phyloP scores from a whole-genome alignment of 2,888 invertebrate genomes.

The Antheraea yamamai region DNA sequence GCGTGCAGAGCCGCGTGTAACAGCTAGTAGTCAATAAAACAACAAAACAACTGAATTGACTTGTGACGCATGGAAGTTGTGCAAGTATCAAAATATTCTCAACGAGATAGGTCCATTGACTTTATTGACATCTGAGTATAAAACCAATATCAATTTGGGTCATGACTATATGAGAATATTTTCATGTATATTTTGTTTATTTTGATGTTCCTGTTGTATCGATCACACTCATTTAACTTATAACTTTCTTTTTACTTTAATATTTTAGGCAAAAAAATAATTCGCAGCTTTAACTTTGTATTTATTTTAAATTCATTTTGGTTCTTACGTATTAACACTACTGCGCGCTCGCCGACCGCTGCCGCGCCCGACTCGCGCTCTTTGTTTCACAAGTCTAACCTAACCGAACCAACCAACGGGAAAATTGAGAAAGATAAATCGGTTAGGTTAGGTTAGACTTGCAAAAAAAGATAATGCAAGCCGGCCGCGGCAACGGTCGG shows the following conservation, averaged over 20 bases:
- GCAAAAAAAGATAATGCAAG: too few species aligned
- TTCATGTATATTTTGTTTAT: not conserved
- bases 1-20: too few species aligned
- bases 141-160: slow-evolving; percentile 11
- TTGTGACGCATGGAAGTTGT: slow-evolving; percentile 7
- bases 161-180: not conserved
- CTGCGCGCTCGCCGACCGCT: too few species aligned
- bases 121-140: slow-evolving; percentile 10
- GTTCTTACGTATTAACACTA: too few species aligned
- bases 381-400: too few species aligned
- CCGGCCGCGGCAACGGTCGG: too few species aligned
- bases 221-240: not conserved
- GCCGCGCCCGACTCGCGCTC: too few species aligned
- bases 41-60: slow-evolving; percentile 7
- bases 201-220: not conserved
- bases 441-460: too few species aligned
- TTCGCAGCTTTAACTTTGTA: not conserved
- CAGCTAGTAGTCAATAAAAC: slow-evolving; percentile 17
- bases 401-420: too few species aligned
- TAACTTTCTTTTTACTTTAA: not conserved
- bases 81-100: slow-evolving; percentile 5
- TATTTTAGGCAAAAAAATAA: not conserved
- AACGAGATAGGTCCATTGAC: not conserved
- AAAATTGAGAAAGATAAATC: too few species aligned
- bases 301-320: too few species aligned